Percentiles rank a stretch among this genome's conserved stretches.
Conservation (phyloP, 2,113 vertebrate species). For the Crypturellus undulatus region DNA sequence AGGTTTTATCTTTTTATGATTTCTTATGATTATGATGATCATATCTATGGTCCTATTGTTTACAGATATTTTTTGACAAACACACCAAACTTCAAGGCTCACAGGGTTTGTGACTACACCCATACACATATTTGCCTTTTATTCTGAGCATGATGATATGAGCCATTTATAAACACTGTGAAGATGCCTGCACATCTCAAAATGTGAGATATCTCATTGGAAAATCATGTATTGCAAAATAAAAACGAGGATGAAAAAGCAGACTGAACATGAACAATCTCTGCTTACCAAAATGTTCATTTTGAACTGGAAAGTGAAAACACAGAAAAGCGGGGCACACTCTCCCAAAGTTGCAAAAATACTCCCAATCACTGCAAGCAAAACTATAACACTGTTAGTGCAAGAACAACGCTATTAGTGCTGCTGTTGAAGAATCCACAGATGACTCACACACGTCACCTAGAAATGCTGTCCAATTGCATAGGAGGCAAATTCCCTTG, state of each 20-base stretch:
- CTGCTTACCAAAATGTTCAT: not conserved
- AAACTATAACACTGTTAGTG: not conserved
- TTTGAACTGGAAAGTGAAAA: not conserved
- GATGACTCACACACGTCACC: not conserved
- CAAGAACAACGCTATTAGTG: not conserved
- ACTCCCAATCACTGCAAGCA: not conserved
- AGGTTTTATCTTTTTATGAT: not conserved
- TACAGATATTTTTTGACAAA: not conserved
- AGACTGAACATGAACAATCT: not conserved
- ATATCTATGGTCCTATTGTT: not conserved
- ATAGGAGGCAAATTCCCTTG: not conserved
- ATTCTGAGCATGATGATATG: not conserved
- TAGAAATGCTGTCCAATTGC: not conserved
- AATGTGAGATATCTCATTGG: not conserved
- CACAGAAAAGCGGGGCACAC: accelerated
- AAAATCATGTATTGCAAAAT: not conserved
- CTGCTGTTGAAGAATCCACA: not conserved
- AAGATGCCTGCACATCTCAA: not conserved
- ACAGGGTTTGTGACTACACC: not conserved
- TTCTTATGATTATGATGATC: not conserved
- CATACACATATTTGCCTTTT: not conserved
- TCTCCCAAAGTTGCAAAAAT: not conserved
- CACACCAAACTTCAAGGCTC: not conserved
- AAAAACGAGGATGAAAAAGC: not conserved
- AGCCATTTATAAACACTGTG: not conserved